Evolutionary conservation across 2,113 vertebrate genomes (phyloP).

Genomic region (Tragelaphus scriptus): DNA sequence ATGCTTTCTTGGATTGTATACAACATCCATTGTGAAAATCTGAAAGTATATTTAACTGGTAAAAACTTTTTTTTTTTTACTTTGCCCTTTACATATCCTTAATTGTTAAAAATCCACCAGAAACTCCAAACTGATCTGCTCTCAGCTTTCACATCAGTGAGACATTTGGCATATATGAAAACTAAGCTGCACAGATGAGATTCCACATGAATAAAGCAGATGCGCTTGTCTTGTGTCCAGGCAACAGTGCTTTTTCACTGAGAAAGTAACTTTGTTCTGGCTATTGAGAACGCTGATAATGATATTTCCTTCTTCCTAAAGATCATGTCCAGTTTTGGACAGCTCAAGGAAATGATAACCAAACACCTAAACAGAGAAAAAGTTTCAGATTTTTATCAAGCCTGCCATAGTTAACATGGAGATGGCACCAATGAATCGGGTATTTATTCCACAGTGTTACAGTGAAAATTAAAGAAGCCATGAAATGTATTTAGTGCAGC

Average conservation of each 20-base stretch:
- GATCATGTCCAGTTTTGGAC: not conserved
- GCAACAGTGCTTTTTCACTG: not conserved
- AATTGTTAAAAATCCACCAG: constrained; percentile 1
- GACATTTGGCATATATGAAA: not conserved
- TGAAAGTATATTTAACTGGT: not conserved
- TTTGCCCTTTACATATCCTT: not conserved
- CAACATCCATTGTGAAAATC: constrained; percentile 17
- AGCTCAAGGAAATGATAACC: not conserved
- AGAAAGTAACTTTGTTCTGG: not conserved
- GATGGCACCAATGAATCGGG: fast-evolving
- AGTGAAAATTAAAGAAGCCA: not conserved
- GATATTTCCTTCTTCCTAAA: not conserved
- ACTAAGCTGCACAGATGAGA: not conserved
- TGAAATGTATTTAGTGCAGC: not conserved
- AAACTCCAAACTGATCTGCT: not conserved
- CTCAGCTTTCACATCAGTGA: not conserved
- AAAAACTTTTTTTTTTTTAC: not conserved
- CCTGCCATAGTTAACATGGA: not conserved
- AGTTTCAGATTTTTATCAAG: not conserved
- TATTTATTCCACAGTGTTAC: not conserved
- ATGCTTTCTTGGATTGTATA: constrained; percentile 58
- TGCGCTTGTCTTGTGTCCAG: not conserved
- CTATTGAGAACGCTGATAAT: not conserved
- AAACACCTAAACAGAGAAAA: not conserved
- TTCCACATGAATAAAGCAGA: not conserved